Percentiles rank a stretch among this genome's conserved stretches.
Evolutionary conservation across 2,888 invertebrate species (phyloP).

Genomic region (Dusona sp.): DNA sequence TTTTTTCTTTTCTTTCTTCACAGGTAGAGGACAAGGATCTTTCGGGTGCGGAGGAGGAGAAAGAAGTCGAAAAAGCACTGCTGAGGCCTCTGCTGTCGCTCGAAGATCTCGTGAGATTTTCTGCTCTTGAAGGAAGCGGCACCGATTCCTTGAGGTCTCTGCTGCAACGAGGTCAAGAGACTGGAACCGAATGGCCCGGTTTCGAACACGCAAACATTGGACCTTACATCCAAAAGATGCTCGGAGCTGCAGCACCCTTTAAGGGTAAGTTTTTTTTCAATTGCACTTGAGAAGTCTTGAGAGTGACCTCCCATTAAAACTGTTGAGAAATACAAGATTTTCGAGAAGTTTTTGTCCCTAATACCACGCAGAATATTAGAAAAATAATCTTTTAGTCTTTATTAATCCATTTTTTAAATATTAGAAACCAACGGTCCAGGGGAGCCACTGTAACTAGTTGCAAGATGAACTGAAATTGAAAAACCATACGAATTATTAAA

Average conservation of each 20-base stretch:
- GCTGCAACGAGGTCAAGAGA: conserved; percentile 85
- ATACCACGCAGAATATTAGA: no score
- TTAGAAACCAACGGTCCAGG: no score
- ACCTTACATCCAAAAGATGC: conserved; percentile 86
- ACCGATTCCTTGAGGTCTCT: conserved; percentile 86
- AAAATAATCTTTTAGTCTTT: no score
- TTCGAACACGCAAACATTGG: conserved; percentile 86
- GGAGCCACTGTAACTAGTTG: no score
- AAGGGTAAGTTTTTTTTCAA: conserved; percentile 77
- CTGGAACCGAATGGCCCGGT: conserved; percentile 85
- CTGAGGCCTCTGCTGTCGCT: conserved; percentile 87
- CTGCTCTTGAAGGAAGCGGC: conserved; percentile 85
- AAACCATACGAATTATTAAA: no score
- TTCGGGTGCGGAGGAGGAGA: conserved; percentile 87
- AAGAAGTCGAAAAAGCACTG: conserved; percentile 87
- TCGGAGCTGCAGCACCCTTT: conserved; percentile 83
- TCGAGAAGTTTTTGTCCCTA: no score
- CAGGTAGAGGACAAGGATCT: conserved; percentile 87
- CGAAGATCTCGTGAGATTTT: conserved; percentile 87
- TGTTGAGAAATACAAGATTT: no score
- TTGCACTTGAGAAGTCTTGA: background rate
- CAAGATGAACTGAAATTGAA: no score
- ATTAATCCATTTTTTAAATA: no score
- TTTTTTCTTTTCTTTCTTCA: conserved; percentile 68
- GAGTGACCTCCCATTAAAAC: no score